Percentiles rank a stretch among this genome's conserved stretches.
phyloP scores from a whole-genome alignment of 2,113 vertebrate species.

The Acrocephalus kingi region DNA sequence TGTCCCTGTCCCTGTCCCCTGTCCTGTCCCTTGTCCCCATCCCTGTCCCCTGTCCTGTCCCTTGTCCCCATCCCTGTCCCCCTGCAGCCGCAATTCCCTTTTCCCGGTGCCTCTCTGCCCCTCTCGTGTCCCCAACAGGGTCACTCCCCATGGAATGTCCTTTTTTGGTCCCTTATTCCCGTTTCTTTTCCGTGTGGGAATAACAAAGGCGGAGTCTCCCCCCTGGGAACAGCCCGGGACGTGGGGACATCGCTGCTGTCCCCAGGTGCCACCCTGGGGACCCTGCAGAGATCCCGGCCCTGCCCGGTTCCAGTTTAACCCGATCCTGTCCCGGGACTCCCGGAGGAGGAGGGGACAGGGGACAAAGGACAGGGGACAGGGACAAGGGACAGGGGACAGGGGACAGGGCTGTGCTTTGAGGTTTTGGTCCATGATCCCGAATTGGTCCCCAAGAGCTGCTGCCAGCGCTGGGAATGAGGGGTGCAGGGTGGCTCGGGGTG shows the following conservation, averaged over 20 bases:
- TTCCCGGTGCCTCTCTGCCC: not conserved
- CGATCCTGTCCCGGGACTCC: not conserved
- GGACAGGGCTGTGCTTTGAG: not conserved
- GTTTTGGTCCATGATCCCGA: constrained; percentile 1
- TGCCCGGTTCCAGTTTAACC: constrained; percentile 10
- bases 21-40: too few species aligned
- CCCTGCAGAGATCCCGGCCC: not conserved
- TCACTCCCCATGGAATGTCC: not conserved
- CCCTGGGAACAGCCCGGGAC: too few species aligned
- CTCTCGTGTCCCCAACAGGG: not conserved
- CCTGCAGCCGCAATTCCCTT: not conserved
- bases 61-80: not conserved
- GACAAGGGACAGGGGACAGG: not conserved
- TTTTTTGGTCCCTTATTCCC: not conserved
- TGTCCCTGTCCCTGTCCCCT: too few species aligned
- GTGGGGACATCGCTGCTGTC: rapidly evolving
- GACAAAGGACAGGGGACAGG: not conserved
- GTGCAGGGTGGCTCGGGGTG: not conserved
- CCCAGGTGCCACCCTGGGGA: not conserved
- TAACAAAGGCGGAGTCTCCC: not conserved
- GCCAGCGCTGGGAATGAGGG: not conserved
- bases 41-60: too few species aligned
- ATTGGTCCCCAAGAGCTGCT: not conserved
- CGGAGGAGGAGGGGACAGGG: not conserved
- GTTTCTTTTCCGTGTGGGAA: not conserved